Base-by-base conservation (phyloP, 2,797 vertebrate genomes). In the Leptodactylus fallax region DNA sequence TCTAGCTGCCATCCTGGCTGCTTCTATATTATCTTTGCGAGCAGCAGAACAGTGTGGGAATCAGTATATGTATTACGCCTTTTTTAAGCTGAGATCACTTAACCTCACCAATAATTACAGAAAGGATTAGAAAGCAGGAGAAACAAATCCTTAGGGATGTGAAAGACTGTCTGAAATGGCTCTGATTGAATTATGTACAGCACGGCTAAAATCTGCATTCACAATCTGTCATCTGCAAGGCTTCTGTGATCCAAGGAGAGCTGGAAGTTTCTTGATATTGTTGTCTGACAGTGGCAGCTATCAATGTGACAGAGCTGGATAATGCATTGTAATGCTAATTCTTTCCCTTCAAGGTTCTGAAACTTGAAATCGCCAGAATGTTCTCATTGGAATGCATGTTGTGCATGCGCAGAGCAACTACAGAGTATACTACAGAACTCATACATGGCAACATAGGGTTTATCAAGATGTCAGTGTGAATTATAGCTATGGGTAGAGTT, bases 321-420 rank as follows among this genome's bases (percentile, higher is more conserved):
- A 81, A 74, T 86, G 60, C 74, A 85, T 86, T 89, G 84, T 86
- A 86, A 89, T 86, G 88, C 79, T 86, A 89, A 83, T 86, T 83
- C 58, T 85, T 21, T 83, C 63, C 61, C 80, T 86, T 88, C 87
- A 77, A 88, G 87, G 83, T 81, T 76, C 49, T 25, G 51, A 77
- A 81, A 82, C 78, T 53, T 83, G 51, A 79, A 86, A 36, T 86
- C 49, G 12, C 60, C 47, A 82, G 83, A 82, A 79, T 47, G 80
- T 79, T 86, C 61, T 79, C 61, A 86, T 89, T 83, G 60, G 53
- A 72, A 82, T 86, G 56, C 51, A 47, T 47, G 71, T 47, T 23
- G 79, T 45, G 19, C 80, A 83, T 56, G 69, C 9, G 6, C 25
- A 65, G 23, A 77, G 13, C 23, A 45, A 45, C 76, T 53, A 4